These are phyloP conservation scores for Meles meles DNA, from an alignment of 2,113 vertebrate species.

Conservation along the genomic window DNA sequence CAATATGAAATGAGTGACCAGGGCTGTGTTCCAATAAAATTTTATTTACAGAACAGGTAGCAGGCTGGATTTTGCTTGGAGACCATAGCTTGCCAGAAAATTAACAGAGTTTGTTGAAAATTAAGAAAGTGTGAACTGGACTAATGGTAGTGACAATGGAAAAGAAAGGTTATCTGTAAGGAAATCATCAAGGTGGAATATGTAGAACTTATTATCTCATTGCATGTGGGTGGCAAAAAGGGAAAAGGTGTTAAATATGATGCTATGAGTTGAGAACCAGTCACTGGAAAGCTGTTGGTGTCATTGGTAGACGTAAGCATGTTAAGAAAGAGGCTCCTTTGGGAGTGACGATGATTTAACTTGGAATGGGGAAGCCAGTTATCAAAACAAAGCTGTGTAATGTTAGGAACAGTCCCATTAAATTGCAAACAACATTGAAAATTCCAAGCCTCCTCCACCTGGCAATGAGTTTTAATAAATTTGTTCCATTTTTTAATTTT, in stretches of 20 bases:
- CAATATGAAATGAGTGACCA: background rate
- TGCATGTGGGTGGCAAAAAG: background rate
- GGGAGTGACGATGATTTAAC: background rate
- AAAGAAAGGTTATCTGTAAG: background rate
- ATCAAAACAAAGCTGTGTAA: background rate
- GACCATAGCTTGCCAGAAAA: background rate
- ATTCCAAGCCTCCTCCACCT: background rate
- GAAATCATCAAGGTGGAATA: background rate
- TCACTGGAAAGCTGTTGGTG: background rate
- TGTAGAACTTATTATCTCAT: background rate
- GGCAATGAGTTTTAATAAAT: background rate
- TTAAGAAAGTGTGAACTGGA: background rate
- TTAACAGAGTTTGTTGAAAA: background rate
- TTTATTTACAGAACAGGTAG: background rate
- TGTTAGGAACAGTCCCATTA: background rate
- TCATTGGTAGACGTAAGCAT: background rate
- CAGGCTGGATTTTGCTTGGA: background rate
- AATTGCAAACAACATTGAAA: background rate
- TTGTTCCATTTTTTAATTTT: constrained; percentile 49
- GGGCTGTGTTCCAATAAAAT: background rate
- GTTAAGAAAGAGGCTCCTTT: background rate
- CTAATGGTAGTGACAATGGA: background rate
- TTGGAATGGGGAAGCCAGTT: background rate
- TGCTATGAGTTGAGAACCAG: background rate
- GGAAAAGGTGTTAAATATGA: background rate